Conservation (phyloP, 2,797 vertebrate species). For the Halcyon chelicuti region DNA sequence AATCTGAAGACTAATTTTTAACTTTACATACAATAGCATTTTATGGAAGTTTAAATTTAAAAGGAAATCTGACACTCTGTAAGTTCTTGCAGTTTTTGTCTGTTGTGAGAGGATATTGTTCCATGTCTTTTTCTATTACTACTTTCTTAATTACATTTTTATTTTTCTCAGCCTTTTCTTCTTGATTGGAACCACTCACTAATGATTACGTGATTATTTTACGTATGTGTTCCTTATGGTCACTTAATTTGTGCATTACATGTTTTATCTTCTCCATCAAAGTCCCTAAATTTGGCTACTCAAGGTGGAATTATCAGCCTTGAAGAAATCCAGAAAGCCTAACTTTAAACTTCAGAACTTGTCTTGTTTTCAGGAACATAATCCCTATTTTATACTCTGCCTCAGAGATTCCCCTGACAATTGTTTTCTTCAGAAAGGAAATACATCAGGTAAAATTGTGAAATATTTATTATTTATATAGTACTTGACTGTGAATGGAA, state of each 20-base stretch:
- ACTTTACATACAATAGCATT: neutral
- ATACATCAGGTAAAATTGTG: neutral
- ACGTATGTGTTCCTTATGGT: slow-evolving; percentile 33
- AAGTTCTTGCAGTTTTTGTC: neutral
- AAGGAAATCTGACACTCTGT: neutral
- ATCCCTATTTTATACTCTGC: neutral
- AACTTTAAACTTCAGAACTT: slow-evolving; percentile 38
- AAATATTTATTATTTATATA: neutral
- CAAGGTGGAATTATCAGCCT: slow-evolving; percentile 42
- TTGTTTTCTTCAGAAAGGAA: slow-evolving; percentile 2
- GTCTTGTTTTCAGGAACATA: slow-evolving; percentile 52
- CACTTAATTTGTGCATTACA: slow-evolving; percentile 52
- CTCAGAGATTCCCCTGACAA: neutral
- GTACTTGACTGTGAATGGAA: neutral
- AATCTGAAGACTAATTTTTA: neutral
- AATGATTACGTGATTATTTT: slow-evolving; percentile 62
- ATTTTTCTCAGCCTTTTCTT: neutral
- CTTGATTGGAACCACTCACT: slow-evolving; percentile 48
- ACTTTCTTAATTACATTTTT: neutral
- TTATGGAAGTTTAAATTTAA: neutral
- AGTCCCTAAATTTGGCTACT: slow-evolving; percentile 36
- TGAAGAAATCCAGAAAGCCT: slow-evolving; percentile 66
- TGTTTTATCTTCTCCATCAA: slow-evolving; percentile 32
- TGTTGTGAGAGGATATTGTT: neutral
- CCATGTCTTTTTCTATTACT: neutral